A percentile compares a stretch with the other conserved stretches of the same genome.
Conservation (phyloP, 2,797 vertebrate species). For the Chloroceryle amazona region DNA sequence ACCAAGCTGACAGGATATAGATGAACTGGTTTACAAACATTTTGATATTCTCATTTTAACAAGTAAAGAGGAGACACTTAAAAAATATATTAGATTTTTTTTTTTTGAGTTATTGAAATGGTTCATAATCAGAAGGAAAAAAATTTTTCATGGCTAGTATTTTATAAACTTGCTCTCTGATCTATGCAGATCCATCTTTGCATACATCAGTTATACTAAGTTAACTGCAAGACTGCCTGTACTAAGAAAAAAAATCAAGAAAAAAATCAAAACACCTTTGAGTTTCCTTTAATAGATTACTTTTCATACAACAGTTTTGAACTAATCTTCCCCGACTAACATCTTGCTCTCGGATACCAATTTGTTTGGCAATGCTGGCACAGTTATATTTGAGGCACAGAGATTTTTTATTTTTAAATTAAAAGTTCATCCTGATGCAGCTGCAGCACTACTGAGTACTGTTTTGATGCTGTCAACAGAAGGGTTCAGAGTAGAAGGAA, state of each 20-base stretch:
- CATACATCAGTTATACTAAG: background rate
- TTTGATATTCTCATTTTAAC: background rate
- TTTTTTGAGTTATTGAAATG: background rate
- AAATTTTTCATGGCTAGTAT: background rate
- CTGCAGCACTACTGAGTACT: conserved; percentile 1
- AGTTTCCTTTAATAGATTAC: background rate
- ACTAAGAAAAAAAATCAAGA: background rate
- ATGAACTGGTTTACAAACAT: background rate
- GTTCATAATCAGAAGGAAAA: background rate
- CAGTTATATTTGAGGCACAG: conserved; percentile 23
- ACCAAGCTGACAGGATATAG: background rate
- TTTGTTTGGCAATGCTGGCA: background rate
- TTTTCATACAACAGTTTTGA: conserved; percentile 4
- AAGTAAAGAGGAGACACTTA: background rate
- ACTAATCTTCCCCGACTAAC: background rate
- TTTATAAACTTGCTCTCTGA: background rate
- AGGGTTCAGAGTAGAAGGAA: background rate
- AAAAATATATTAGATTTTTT: background rate
- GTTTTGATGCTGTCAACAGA: background rate
- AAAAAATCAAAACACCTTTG: background rate
- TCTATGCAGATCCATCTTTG: background rate
- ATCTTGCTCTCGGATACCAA: background rate
- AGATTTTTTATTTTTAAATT: background rate
- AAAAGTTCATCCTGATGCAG: background rate
- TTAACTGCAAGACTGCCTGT: background rate